A percentile compares a stretch with the other conserved stretches of the same genome.
Conservation (phyloP, 2,113 vertebrate genomes). For the Agelaius tricolor region DNA sequence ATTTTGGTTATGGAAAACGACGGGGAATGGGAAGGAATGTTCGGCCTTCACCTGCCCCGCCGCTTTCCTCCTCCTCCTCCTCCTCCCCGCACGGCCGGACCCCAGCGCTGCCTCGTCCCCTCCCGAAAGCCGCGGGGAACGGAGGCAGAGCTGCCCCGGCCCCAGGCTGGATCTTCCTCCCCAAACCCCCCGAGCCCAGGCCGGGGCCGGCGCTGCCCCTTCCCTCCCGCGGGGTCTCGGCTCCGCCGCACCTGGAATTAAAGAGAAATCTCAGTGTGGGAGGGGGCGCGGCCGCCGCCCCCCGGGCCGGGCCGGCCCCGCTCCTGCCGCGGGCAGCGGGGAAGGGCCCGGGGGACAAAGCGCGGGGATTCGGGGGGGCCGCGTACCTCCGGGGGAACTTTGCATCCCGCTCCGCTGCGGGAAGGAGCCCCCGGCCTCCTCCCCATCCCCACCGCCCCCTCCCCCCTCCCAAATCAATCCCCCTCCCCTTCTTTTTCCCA, state of each 20-base stretch:
- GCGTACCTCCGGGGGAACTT: conserved; percentile 7
- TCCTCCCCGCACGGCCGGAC: background rate
- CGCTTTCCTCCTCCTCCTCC: background rate
- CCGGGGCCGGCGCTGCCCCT: background rate
- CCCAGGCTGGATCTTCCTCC: background rate
- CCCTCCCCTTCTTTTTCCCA: background rate
- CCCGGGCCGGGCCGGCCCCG: background rate
- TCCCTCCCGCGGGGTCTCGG: background rate
- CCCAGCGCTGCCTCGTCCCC: background rate
- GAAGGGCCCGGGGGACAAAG: background rate
- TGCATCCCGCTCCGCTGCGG: background rate
- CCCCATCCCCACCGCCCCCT: background rate
- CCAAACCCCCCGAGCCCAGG: background rate
- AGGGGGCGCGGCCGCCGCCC: background rate
- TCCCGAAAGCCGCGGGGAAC: background rate
- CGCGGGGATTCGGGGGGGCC: background rate
- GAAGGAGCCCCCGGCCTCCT: background rate
- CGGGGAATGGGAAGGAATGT: too few relatives aligned
- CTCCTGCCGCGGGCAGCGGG: background rate
- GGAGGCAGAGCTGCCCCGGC: background rate
- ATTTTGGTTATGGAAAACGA: background rate
- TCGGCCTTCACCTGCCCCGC: background rate
- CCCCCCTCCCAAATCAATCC: background rate
- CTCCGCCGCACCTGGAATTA: conserved; percentile 14
- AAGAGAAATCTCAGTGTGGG: background rate